phyloP scores from a whole-genome alignment of 2,888 invertebrate genomes.

The Melinaea menophilus region DNA sequence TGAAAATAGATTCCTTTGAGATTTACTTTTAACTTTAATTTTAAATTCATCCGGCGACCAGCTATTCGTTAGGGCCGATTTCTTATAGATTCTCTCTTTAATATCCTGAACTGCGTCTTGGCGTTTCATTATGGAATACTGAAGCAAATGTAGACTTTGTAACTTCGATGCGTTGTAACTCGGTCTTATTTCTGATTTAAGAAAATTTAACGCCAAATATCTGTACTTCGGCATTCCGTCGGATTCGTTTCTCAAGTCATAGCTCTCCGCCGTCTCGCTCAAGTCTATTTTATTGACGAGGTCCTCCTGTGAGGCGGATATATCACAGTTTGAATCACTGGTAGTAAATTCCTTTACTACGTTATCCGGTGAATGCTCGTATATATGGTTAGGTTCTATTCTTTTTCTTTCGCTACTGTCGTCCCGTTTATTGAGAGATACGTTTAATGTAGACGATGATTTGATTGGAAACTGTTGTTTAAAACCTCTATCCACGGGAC shows the following conservation, averaged over 20 bases:
- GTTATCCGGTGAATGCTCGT: slow-evolving; percentile 68
- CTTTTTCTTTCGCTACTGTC: slow-evolving; percentile 41
- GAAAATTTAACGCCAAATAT: slow-evolving; percentile 71
- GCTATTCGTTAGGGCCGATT: slow-evolving; percentile 57
- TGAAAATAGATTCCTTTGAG: slow-evolving; percentile 61
- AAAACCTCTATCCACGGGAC: slow-evolving; percentile 64
- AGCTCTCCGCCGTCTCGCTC: slow-evolving; percentile 71
- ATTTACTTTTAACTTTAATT: slow-evolving; percentile 51
- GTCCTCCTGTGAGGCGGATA: slow-evolving; percentile 54
- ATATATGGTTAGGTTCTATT: slow-evolving; percentile 56
- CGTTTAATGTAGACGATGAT: slow-evolving; percentile 59
- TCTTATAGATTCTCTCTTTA: slow-evolving; percentile 68
- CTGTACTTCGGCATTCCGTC: slow-evolving; percentile 64
- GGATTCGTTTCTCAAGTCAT: slow-evolving; percentile 62
- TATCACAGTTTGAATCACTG: slow-evolving; percentile 53
- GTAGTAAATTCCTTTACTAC: slow-evolving; percentile 55
- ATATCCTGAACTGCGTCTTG: slow-evolving; percentile 79
- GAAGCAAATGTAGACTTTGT: slow-evolving; percentile 82
- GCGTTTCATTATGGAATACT: slow-evolving; percentile 84
- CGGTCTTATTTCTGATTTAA: slow-evolving; percentile 80
- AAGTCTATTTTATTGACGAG: slow-evolving; percentile 62
- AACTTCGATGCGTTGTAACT: slow-evolving; percentile 86
- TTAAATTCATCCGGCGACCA: slow-evolving; percentile 47
- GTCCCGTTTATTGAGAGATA: slow-evolving; percentile 44
- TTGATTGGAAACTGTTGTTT: slow-evolving; percentile 61